phyloP scores from a whole-genome alignment of 2,113 vertebrate genomes.

The Mohoua ochrocephala region DNA sequence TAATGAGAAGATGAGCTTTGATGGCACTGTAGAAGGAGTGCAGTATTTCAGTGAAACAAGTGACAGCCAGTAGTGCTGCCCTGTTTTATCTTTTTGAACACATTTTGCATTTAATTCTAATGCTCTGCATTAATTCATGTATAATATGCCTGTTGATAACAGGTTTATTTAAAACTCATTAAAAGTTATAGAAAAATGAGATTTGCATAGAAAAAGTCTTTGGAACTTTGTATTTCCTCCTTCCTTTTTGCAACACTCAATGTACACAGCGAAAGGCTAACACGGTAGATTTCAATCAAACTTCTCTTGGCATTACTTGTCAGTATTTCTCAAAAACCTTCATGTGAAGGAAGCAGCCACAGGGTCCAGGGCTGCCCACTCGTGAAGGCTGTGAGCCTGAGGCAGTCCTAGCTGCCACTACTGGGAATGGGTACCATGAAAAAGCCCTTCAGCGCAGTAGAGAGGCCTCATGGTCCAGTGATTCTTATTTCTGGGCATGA shows the following conservation, averaged over 20 bases:
- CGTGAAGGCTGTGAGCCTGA: fast-evolving
- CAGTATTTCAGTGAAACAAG: neutral
- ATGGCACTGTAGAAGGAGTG: neutral
- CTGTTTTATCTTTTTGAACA: constrained; percentile 47
- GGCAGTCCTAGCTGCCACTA: neutral
- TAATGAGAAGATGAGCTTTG: constrained; percentile 20
- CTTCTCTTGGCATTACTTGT: neutral
- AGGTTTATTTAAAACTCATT: constrained; percentile 36
- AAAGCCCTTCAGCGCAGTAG: fast-evolving
- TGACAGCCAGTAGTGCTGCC: neutral
- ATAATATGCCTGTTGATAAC: neutral
- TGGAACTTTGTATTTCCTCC: neutral
- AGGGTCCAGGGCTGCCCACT: neutral
- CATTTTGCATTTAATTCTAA: constrained; percentile 38
- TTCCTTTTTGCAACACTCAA: neutral
- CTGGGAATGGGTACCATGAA: neutral
- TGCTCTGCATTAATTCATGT: neutral
- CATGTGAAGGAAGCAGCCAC: neutral
- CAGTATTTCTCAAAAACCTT: neutral
- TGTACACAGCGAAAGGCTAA: neutral
- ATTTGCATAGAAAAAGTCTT: neutral
- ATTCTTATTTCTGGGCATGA: neutral
- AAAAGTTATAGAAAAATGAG: neutral
- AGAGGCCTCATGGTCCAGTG: neutral
- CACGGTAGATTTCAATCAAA: neutral